Conservation (phyloP, 2,797 vertebrate genomes). For the Lepilemur ruficaudatus region DNA sequence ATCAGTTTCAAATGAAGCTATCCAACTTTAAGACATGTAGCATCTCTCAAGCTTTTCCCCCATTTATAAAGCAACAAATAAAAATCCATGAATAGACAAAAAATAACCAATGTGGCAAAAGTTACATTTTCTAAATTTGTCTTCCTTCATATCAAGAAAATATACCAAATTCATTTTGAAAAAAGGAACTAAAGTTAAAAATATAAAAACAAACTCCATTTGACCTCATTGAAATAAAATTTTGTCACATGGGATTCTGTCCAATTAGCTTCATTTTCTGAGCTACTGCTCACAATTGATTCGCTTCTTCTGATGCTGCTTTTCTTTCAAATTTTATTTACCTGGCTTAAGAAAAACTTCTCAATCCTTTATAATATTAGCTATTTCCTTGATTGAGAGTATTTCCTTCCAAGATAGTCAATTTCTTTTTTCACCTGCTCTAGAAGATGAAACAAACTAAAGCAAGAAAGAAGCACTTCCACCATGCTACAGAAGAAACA, state of each 20-base stretch:
- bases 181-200: constrained; percentile 15
- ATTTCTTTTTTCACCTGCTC: neutral
- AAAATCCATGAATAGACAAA: neutral
- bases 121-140: neutral
- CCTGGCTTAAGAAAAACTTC: neutral
- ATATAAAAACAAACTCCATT: neutral
- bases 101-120: neutral
- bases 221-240: constrained; percentile 25
- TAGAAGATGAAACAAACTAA: constrained; percentile 5
- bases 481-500: neutral
- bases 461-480: neutral
- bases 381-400: neutral
- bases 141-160: neutral
- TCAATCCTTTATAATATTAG: constrained; percentile 12
- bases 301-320: neutral
- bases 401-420: neutral
- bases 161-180: neutral
- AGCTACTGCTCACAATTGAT: neutral
- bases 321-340: constrained; percentile 5
- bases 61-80: constrained; percentile 32
- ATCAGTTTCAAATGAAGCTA: constrained; percentile 7
- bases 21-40: neutral
- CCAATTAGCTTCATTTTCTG: neutral
- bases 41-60: neutral
- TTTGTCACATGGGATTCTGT: neutral